Conservation (phyloP, 2,797 vertebrate species). For the Microctenopoma steveboyesi region DNA sequence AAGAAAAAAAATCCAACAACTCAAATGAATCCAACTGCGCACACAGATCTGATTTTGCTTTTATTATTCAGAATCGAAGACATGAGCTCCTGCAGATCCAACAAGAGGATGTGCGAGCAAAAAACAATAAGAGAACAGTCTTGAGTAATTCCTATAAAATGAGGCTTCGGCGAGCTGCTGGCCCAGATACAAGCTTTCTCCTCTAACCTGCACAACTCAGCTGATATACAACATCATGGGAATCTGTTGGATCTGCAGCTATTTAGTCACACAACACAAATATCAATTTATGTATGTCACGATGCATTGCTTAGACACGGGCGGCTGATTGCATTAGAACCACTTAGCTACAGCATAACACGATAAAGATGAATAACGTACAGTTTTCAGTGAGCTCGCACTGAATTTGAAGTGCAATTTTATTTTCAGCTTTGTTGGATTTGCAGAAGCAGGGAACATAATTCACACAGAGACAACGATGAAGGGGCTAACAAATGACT, state of each 20-base stretch:
- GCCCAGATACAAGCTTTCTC: slow-evolving; percentile 20
- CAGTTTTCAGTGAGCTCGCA: slow-evolving; percentile 34
- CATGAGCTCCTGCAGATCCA: slow-evolving; percentile 74
- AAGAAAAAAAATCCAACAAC: too few relatives aligned
- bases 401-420: slow-evolving; percentile 73
- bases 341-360: slow-evolving; percentile 9
- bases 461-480: slow-evolving; percentile 49
- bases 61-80: slow-evolving; percentile 77
- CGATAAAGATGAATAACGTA: slow-evolving; percentile 24
- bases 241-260: slow-evolving; percentile 9
- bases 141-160: slow-evolving; percentile 39
- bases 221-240: slow-evolving; percentile 11
- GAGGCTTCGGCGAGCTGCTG: slow-evolving; percentile 22
- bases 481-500: slow-evolving; percentile 24
- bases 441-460: slow-evolving; percentile 60
- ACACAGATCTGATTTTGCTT: slow-evolving; percentile 44
- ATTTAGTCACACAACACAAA: slow-evolving; percentile 19
- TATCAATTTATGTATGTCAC: background rate
- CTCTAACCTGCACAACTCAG: background rate
- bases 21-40: slow-evolving; percentile 10
- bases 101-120: slow-evolving; percentile 60
- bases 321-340: slow-evolving; percentile 13
- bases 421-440: slow-evolving; percentile 64
- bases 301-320: background rate
- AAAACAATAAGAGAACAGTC: slow-evolving; percentile 47